These are phyloP conservation scores for Julus scanicus DNA, from an alignment of 2,888 invertebrate genomes.

Conservation along the genomic window DNA sequence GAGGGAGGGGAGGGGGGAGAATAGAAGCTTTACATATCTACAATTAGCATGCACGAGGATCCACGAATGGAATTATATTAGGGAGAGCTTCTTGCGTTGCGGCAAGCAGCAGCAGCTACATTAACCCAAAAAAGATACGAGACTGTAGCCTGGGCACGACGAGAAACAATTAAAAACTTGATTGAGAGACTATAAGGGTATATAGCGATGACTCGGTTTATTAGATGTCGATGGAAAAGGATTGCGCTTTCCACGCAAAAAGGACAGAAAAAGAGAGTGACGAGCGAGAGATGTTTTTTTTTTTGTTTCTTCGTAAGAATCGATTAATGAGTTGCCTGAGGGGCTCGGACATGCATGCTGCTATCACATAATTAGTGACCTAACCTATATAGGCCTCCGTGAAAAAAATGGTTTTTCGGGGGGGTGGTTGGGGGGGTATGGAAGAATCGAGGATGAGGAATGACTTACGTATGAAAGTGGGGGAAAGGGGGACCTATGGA, in stretches of 20 bases:
- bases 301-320: too few species aligned
- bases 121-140: slow-evolving; percentile 37
- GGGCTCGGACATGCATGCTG: slow-evolving; percentile 39
- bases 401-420: slow-evolving; percentile 17
- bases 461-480: neutral
- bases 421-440: neutral
- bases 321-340: slow-evolving; percentile 37
- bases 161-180: slow-evolving; percentile 36
- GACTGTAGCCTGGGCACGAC: slow-evolving; percentile 21
- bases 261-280: slow-evolving; percentile 42
- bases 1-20: too few species aligned
- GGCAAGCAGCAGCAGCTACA: slow-evolving; percentile 16
- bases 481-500: neutral
- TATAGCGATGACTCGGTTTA: slow-evolving; percentile 34
- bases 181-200: slow-evolving; percentile 21
- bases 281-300: neutral
- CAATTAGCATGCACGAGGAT: neutral
- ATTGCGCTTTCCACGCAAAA: neutral
- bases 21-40: slow-evolving; percentile 37
- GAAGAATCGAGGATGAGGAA: slow-evolving; percentile 16
- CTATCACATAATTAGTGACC: slow-evolving; percentile 42
- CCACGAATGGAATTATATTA: slow-evolving; percentile 1
- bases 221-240: slow-evolving; percentile 14
- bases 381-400: slow-evolving; percentile 28
- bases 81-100: slow-evolving; percentile 24